phyloP scores from a whole-genome alignment of 2,888 invertebrate genomes.

The Crematogaster levior region DNA sequence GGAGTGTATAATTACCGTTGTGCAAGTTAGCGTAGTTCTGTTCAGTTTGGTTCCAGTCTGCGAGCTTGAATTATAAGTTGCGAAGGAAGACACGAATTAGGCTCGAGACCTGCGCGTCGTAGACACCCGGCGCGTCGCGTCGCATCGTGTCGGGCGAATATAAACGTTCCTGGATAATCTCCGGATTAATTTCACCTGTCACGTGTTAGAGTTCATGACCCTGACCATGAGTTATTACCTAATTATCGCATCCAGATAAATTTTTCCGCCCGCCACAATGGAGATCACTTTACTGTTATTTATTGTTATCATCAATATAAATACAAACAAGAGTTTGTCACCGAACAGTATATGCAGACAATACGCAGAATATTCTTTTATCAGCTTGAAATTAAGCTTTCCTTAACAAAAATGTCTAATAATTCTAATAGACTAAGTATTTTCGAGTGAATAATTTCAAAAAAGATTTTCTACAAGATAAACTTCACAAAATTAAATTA shows the following conservation, averaged over 20 bases:
- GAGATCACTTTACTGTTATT: not conserved
- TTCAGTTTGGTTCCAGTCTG: constrained; percentile 85
- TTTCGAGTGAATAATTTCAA: not conserved
- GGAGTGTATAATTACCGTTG: constrained; percentile 85
- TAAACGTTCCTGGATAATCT: constrained; percentile 67
- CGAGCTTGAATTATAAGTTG: constrained; percentile 86
- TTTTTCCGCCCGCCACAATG: constrained; percentile 39
- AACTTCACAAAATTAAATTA: not conserved
- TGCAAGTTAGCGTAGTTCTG: constrained; percentile 83
- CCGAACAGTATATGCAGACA: not conserved
- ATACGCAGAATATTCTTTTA: not conserved
- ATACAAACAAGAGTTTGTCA: not conserved
- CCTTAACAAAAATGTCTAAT: not conserved
- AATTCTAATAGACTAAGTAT: not conserved
- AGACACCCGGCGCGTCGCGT: constrained; percentile 56
- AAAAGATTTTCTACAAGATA: not conserved
- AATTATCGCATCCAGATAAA: constrained; percentile 63
- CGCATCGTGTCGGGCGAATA: constrained; percentile 46
- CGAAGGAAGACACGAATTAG: constrained; percentile 85
- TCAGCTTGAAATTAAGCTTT: not conserved
- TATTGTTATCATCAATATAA: constrained; percentile 1
- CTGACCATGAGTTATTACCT: constrained; percentile 62
- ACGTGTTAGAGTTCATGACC: constrained; percentile 39
- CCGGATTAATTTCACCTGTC: constrained; percentile 71
- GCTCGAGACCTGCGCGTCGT: constrained; percentile 68